phyloP scores from a whole-genome alignment of 2,113 vertebrate genomes.

The Siniperca chuatsi region DNA sequence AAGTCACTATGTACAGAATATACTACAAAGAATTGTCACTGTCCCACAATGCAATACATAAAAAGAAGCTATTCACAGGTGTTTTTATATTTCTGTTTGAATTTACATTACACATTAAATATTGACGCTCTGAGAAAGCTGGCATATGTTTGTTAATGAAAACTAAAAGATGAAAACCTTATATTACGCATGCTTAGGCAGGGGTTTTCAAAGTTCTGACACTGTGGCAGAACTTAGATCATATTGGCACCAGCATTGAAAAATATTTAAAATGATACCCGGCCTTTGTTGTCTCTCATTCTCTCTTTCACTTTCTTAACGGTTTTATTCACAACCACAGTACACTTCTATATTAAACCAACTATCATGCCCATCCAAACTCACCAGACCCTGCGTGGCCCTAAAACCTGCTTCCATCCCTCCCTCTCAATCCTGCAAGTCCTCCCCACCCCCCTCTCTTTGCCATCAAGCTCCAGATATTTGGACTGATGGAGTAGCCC shows the following conservation, averaged over 20 bases:
- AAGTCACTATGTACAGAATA: neutral
- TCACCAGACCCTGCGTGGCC: neutral
- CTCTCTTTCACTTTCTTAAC: neutral
- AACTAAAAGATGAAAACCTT: too few species aligned
- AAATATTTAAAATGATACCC: neutral
- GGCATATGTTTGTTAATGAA: neutral
- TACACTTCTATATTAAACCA: constrained; percentile 5
- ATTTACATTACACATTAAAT: too few species aligned
- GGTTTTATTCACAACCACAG: neutral
- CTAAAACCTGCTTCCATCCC: constrained; percentile 13
- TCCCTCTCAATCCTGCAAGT: constrained; percentile 36
- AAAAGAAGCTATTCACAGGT: neutral
- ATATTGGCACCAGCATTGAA: neutral
- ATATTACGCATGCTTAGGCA: too few species aligned
- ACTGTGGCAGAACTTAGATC: neutral
- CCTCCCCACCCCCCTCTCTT: constrained; percentile 24
- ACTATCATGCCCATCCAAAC: neutral
- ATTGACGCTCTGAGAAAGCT: neutral
- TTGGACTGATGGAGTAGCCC: constrained; percentile 76
- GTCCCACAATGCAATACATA: neutral
- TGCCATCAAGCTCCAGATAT: constrained; percentile 73
- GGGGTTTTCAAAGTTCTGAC: neutral
- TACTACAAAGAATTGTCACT: neutral
- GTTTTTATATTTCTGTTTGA: too few species aligned
- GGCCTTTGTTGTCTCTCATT: neutral